A percentile compares a stretch with the other conserved stretches of the same genome.
Conservation (phyloP, 2,797 vertebrate species). For the Geotrypetes seraphini region DNA sequence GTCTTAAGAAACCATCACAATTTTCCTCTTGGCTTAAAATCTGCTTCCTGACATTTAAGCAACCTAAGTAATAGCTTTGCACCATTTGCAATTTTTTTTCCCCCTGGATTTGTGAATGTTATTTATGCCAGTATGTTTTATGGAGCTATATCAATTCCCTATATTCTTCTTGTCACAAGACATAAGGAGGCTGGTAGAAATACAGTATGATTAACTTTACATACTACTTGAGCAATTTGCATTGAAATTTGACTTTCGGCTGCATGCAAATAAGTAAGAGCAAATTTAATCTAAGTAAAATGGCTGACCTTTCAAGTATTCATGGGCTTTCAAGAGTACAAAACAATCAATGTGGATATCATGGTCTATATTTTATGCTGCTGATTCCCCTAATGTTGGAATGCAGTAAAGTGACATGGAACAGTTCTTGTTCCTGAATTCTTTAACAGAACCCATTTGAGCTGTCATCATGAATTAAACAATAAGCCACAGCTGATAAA, state of each 20-base stretch:
- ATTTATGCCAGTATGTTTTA: constrained; percentile 42
- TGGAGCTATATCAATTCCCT: constrained; percentile 39
- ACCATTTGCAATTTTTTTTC: constrained; percentile 14
- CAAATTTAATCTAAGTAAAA: constrained; percentile 53
- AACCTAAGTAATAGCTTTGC: constrained; percentile 32
- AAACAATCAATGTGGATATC: constrained; percentile 33
- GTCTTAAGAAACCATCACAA: constrained; percentile 18
- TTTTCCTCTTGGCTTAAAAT: constrained; percentile 15
- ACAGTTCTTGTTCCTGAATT: constrained; percentile 15
- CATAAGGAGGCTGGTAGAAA: constrained; percentile 14
- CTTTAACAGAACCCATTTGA: too few species aligned
- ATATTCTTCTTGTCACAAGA: constrained; percentile 36
- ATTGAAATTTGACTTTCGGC: constrained; percentile 59
- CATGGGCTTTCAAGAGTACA: constrained; percentile 36
- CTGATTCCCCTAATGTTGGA: constrained; percentile 27
- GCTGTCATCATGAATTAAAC: constrained; percentile 8
- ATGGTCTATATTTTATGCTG: constrained; percentile 38
- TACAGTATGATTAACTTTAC: constrained; percentile 31
- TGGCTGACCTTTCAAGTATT: constrained; percentile 66
- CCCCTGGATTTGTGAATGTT: constrained; percentile 18
- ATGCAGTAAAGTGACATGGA: constrained; percentile 10
- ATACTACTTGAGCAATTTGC: constrained; percentile 51
- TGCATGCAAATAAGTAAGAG: constrained; percentile 55
- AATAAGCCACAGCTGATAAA: constrained; percentile 1
- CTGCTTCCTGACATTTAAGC: constrained; percentile 30